Evolutionary conservation across 2,797 vertebrate genomes (phyloP).

Genomic region (Remorina albescens): DNA sequence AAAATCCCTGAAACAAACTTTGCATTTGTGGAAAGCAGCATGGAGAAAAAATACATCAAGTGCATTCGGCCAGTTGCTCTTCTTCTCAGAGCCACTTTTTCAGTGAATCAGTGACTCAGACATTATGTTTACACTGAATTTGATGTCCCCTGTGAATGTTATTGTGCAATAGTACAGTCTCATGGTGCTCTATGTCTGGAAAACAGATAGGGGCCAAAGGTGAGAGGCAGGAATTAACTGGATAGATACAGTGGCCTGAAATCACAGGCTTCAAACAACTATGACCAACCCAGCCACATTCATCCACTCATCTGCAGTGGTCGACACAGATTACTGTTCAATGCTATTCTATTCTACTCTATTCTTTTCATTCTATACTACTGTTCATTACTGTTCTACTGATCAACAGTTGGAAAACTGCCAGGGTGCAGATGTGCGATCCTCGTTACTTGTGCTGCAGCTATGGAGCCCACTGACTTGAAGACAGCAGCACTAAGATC

Average conservation of each 20-base stretch:
- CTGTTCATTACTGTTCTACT: too few species aligned
- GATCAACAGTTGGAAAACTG: constrained; percentile 6
- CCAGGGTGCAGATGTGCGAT: constrained; percentile 10
- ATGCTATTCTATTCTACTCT: too few species aligned
- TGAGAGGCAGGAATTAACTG: constrained; percentile 44
- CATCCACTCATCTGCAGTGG: constrained; percentile 27
- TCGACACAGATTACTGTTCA: constrained; percentile 2
- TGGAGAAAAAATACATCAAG: too few species aligned
- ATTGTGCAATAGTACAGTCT: constrained; percentile 17
- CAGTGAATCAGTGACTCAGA: constrained; percentile 25
- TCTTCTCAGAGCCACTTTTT: constrained; percentile 32
- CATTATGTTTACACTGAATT: constrained; percentile 11
- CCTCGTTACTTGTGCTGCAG: constrained; percentile 15
- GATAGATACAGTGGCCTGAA: constrained; percentile 38
- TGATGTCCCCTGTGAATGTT: constrained; percentile 8
- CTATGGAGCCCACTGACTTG: constrained; percentile 26
- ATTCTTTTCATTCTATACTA: too few species aligned
- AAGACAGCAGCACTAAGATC: constrained; percentile 10
- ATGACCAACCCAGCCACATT: constrained; percentile 19
- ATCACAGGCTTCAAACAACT: constrained; percentile 21
- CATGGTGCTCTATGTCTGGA: not conserved
- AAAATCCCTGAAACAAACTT: not conserved
- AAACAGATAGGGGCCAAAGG: constrained; percentile 39
- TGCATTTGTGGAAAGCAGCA: constrained; percentile 8
- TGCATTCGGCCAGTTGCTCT: not conserved